Evolutionary conservation across 1,140 invertebrate species (phyloP).

Genomic region (Thaumatotibia leucotreta): DNA sequence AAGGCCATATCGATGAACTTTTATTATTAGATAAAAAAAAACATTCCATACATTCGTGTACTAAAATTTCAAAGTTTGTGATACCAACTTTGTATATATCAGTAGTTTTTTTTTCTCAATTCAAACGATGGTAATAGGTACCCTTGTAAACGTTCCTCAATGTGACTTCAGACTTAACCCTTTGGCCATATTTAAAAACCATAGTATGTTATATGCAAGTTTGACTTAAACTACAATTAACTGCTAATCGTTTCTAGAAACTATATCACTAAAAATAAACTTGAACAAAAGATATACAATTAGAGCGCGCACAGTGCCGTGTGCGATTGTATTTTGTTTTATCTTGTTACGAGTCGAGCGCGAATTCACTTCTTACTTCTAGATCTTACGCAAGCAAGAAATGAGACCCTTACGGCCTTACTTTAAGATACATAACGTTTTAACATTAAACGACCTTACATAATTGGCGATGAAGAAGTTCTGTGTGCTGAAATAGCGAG

Average conservation of each 20-base stretch:
- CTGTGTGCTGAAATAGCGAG: not conserved
- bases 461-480: not conserved
- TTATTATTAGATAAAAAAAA: too few species aligned
- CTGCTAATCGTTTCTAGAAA: not conserved
- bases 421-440: not conserved
- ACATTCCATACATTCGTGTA: too few species aligned
- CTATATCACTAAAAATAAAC: not conserved
- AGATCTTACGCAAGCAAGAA: not conserved
- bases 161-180: too few species aligned
- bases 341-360: conserved; percentile 13
- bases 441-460: not conserved
- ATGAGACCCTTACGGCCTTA: not conserved
- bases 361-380: not conserved
- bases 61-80: too few species aligned
- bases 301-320: conserved; percentile 18
- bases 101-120: too few species aligned
- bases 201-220: too few species aligned
- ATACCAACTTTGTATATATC: too few species aligned
- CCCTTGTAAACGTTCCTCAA: too few species aligned
- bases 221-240: not conserved
- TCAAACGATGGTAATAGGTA: too few species aligned
- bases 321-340: conserved; percentile 24
- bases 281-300: conserved; percentile 29
- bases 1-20: too few species aligned
- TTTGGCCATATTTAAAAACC: too few species aligned